Evolutionary conservation across 2,797 vertebrate genomes (phyloP).

Genomic region (Parauchenoglanis ngamensis): DNA sequence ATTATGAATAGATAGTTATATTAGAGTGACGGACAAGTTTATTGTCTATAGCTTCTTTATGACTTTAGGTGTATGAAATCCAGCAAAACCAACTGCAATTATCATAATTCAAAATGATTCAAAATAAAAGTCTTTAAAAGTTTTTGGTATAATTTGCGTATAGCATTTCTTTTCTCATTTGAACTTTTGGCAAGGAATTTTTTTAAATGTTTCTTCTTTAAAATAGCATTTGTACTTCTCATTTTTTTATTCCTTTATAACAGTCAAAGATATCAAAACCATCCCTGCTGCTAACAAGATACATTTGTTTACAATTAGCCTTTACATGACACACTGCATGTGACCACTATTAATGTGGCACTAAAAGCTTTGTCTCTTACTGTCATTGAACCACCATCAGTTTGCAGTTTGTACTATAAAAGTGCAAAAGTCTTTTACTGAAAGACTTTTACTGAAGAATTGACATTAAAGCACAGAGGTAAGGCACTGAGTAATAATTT

Average conservation of each 20-base stretch:
- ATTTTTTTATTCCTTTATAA: neutral
- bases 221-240: neutral
- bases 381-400: neutral
- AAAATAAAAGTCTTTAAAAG: neutral
- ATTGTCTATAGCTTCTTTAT: neutral
- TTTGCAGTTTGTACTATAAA: conserved; percentile 2
- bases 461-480: neutral
- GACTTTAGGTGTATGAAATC: neutral
- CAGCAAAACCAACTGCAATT: neutral
- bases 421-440: neutral
- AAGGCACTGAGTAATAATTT: neutral
- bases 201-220: neutral
- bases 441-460: neutral
- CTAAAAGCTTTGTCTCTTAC: neutral
- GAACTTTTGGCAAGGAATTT: neutral
- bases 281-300: neutral
- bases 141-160: neutral
- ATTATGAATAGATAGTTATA: neutral
- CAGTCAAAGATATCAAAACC: neutral
- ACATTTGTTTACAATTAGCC: neutral
- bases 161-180: neutral
- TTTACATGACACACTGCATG: neutral
- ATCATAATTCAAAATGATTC: neutral
- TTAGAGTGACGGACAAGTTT: neutral
- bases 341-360: neutral